Percentiles rank a stretch among this genome's conserved stretches.
phyloP scores from a whole-genome alignment of 1,140 invertebrate species.

The Drosophila neocordata region DNA sequence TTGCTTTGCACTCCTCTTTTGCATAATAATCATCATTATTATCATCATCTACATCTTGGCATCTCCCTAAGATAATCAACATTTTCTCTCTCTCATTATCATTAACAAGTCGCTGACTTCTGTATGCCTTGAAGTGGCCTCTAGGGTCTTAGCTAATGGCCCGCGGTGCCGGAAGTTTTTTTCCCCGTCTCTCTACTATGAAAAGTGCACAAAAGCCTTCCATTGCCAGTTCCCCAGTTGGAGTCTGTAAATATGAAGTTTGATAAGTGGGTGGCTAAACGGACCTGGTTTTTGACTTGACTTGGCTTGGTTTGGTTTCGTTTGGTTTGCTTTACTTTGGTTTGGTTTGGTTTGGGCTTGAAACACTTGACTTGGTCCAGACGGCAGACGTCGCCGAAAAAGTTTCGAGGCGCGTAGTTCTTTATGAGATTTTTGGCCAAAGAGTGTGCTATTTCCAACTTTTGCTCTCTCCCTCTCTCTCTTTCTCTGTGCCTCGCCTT shows the following conservation, averaged over 20 bases:
- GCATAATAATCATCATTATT: slow-evolving; percentile 68
- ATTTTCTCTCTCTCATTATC: slow-evolving; percentile 63
- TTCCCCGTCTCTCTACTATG: slow-evolving; percentile 15
- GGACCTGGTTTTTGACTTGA: not conserved
- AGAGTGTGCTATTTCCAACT: not conserved
- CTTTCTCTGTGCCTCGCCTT: not conserved
- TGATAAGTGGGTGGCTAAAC: slow-evolving; percentile 63
- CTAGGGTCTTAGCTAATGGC: slow-evolving; percentile 72
- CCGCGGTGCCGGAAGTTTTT: slow-evolving; percentile 66
- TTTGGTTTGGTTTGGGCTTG: slow-evolving; percentile 30
- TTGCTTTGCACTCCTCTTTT: slow-evolving; percentile 48
- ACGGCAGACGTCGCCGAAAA: slow-evolving; percentile 68
- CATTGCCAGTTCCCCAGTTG: slow-evolving; percentile 16
- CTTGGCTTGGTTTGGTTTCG: not conserved
- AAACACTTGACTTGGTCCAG: slow-evolving; percentile 58
- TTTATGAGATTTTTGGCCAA: slow-evolving; percentile 53
- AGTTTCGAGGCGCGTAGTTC: slow-evolving; percentile 63
- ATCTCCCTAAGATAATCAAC: slow-evolving; percentile 40
- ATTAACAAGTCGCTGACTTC: slow-evolving; percentile 63
- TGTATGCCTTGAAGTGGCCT: slow-evolving; percentile 61
- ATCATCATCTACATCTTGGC: not conserved
- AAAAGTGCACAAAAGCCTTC: slow-evolving; percentile 27
- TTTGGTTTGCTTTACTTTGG: slow-evolving; percentile 33
- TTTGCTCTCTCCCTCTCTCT: not conserved
- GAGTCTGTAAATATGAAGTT: slow-evolving; percentile 76